phyloP scores from a whole-genome alignment of 1,140 invertebrate species.

The Lepidurus arcticus region DNA sequence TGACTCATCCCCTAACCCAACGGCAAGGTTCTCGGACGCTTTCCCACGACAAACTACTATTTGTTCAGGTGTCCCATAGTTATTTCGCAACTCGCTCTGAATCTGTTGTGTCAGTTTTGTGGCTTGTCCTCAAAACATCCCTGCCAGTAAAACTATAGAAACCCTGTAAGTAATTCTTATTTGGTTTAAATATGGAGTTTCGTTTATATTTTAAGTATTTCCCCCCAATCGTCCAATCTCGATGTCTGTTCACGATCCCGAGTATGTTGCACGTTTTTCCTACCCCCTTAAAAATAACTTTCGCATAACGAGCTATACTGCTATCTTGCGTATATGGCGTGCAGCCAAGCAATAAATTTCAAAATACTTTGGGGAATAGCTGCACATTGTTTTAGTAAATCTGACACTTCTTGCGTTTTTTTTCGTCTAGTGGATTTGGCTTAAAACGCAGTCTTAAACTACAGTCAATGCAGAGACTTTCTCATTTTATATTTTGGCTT shows the following conservation, averaged over 20 bases:
- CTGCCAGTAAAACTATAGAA: too few relatives aligned
- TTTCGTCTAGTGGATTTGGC: not conserved
- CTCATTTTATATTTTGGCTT: not conserved
- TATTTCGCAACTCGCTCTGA: not conserved
- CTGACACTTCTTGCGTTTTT: not conserved
- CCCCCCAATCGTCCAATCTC: too few relatives aligned
- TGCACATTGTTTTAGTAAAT: not conserved
- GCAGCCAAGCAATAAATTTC: conserved; percentile 4
- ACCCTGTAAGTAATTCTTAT: too few relatives aligned
- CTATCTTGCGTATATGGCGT: not conserved
- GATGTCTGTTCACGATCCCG: not conserved
- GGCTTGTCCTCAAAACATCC: too few relatives aligned
- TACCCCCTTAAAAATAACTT: not conserved
- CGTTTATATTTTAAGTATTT: too few relatives aligned
- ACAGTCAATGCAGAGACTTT: not conserved
- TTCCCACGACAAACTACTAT: not conserved
- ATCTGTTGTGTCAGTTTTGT: too few relatives aligned
- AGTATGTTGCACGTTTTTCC: not conserved
- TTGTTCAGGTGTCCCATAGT: not conserved
- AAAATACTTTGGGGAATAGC: not conserved
- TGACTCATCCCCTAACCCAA: not conserved
- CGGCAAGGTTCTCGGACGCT: not conserved
- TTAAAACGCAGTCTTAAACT: not conserved
- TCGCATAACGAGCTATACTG: not conserved
- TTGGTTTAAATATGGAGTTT: too few relatives aligned